Conservation (phyloP, 2,113 vertebrate genomes). For the Lagopus leucura region DNA sequence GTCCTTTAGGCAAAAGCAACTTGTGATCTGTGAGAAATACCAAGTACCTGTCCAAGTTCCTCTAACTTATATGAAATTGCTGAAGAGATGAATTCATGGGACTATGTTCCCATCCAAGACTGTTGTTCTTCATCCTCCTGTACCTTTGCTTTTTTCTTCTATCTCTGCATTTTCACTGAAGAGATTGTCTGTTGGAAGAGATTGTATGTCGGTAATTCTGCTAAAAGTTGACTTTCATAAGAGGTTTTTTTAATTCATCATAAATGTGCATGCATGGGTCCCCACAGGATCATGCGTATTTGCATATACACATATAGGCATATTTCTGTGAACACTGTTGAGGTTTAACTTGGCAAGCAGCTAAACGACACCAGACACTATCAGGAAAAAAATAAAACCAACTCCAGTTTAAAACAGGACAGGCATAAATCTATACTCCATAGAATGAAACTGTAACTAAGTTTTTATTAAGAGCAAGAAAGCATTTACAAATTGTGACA, state of each 20-base stretch:
- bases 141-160: not conserved
- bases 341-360: too few relatives aligned
- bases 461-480: not conserved
- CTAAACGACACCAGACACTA: too few relatives aligned
- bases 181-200: not conserved
- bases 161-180: not conserved
- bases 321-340: not conserved
- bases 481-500: not conserved
- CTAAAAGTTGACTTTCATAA: not conserved
- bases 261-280: not conserved
- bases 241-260: not conserved
- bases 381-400: too few relatives aligned
- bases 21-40: not conserved
- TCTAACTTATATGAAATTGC: not conserved
- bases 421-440: not conserved
- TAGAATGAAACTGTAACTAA: not conserved
- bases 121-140: not conserved
- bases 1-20: not conserved
- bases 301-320: not conserved
- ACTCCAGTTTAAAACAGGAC: too few relatives aligned
- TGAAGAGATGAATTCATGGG: not conserved
- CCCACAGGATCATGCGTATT: not conserved
- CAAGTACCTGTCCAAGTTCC: not conserved
- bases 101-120: not conserved
- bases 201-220: not conserved